These are phyloP conservation scores for Choreutis nemorana DNA, from an alignment of 2,888 invertebrate species.

Conservation along the genomic window DNA sequence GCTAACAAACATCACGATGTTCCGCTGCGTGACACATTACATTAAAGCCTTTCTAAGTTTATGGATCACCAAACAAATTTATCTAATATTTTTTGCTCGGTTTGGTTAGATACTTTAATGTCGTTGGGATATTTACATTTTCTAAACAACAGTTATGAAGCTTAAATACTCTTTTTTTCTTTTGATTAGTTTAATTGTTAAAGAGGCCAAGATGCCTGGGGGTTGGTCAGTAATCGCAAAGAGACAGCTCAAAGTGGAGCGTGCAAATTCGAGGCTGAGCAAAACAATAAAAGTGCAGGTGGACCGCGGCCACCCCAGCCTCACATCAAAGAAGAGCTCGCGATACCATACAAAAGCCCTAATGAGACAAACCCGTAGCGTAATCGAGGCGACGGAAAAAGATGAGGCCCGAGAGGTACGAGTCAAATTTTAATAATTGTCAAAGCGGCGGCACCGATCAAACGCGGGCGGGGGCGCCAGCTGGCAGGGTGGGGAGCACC, in stretches of 20 bases:
- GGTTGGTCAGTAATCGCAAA: constrained; percentile 47
- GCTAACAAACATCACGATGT: constrained; percentile 13
- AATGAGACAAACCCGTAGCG: constrained; percentile 67
- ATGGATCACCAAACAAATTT: no score
- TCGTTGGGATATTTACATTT: no score
- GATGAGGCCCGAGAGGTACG: constrained; percentile 64
- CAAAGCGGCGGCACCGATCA: constrained; percentile 67
- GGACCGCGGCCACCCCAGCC: constrained; percentile 40
- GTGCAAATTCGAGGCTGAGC: constrained; percentile 54
- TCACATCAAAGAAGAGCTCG: constrained; percentile 56
- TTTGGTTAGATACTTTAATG: no score
- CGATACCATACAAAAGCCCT: constrained; percentile 65
- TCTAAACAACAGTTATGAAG: no score
- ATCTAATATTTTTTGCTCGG: no score
- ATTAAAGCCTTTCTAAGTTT: constrained; percentile 9
- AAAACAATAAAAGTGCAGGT: constrained; percentile 64
- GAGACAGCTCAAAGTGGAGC: constrained; percentile 56
- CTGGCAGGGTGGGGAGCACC: constrained; percentile 13
- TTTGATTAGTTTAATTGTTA: no score
- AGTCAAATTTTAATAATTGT: constrained; percentile 69
- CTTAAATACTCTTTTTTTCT: no score
- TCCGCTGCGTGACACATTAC: constrained; percentile 10
- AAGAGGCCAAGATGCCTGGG: constrained; percentile 29
- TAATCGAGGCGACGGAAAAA: constrained; percentile 66
- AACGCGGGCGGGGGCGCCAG: constrained; percentile 38